Evolutionary conservation across 2,797 vertebrate species (phyloP).

Genomic region (Manis pentadactyla): DNA sequence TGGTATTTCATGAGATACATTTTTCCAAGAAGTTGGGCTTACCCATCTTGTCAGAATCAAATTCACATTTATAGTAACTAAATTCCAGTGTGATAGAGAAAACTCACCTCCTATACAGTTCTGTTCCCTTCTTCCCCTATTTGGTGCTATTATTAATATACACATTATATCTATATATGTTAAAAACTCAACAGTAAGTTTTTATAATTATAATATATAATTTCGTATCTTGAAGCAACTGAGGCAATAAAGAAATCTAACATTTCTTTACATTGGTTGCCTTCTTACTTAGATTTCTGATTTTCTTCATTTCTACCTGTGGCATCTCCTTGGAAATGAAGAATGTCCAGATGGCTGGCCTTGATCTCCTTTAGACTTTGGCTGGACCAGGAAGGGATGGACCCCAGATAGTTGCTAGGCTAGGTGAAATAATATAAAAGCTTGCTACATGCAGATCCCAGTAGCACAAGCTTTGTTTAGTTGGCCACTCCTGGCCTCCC

Average conservation of each 20-base stretch:
- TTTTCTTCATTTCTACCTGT: neutral
- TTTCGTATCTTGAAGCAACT: neutral
- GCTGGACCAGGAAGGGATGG: no score
- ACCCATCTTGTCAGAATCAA: neutral
- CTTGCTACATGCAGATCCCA: no score
- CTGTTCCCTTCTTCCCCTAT: neutral
- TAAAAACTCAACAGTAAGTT: neutral
- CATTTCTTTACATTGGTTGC: neutral
- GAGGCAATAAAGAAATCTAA: neutral
- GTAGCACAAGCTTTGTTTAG: no score
- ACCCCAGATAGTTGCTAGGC: no score
- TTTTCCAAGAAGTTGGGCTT: neutral
- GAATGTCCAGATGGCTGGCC: no score
- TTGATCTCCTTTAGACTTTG: no score
- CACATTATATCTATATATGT: neutral
- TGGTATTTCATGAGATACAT: neutral
- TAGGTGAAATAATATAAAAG: no score
- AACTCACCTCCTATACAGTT: neutral
- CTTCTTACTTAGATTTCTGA: neutral
- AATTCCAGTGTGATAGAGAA: neutral
- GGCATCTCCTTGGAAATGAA: no score
- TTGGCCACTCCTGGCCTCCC: no score
- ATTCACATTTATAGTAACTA: neutral
- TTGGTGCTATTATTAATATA: neutral
- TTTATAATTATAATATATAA: neutral